These are phyloP conservation scores for Zapus hudsonius DNA, from an alignment of 2,113 vertebrate species.

Conservation along the genomic window DNA sequence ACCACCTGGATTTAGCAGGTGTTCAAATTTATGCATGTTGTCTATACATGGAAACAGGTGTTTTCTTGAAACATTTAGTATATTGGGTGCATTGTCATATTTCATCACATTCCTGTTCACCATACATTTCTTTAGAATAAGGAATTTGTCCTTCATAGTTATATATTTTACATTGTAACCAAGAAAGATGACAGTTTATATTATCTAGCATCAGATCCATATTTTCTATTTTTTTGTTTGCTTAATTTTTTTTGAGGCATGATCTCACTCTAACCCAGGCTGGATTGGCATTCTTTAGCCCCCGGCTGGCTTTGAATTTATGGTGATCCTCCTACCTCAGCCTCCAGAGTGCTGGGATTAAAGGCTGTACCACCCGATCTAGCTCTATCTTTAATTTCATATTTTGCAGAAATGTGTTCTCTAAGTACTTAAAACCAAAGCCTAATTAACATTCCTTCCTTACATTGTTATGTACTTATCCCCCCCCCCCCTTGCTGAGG, in stretches of 20 bases:
- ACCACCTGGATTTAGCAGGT: background rate
- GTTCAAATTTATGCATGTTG: background rate
- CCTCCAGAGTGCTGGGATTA: too few relatives aligned
- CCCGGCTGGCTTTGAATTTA: too few relatives aligned
- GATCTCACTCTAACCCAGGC: too few relatives aligned
- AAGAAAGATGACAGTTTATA: background rate
- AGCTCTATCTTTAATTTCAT: background rate
- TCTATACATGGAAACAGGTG: background rate
- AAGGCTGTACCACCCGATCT: too few relatives aligned
- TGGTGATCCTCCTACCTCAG: too few relatives aligned
- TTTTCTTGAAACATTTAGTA: background rate
- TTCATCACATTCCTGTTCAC: background rate
- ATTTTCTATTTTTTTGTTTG: background rate
- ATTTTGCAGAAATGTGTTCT: slow-evolving; percentile 9
- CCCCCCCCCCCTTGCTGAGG: too few relatives aligned
- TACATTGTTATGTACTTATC: background rate
- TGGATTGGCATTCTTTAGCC: too few relatives aligned
- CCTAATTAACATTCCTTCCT: background rate
- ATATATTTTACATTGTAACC: background rate
- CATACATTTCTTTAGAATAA: slow-evolving; percentile 22
- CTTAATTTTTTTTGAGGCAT: too few relatives aligned
- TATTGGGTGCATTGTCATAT: background rate
- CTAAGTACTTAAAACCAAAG: background rate
- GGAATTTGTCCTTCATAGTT: background rate
- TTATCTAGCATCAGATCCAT: background rate